Evolutionary conservation across 1,140 invertebrate species (phyloP).

Genomic region (Neoseiulus cucumeris): DNA sequence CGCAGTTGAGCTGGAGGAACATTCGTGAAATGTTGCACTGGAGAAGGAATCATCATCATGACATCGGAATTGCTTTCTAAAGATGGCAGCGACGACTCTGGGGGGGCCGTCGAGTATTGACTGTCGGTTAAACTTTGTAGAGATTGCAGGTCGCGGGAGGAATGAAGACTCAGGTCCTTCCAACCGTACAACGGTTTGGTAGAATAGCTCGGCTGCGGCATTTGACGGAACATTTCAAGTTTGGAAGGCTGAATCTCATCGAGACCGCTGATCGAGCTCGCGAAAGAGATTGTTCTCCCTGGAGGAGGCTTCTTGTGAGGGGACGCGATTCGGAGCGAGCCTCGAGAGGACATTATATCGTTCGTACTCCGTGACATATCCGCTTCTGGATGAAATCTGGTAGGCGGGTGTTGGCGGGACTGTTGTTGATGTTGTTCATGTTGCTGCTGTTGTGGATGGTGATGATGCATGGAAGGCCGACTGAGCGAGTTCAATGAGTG

Average conservation of each 20-base stretch:
- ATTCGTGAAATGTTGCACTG: constrained; percentile 5
- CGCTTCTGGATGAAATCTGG: no score
- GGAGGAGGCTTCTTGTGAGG: neutral
- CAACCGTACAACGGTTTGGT: neutral
- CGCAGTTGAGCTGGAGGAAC: neutral
- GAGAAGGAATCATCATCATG: neutral
- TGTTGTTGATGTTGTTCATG: no score
- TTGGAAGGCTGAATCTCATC: constrained; percentile 5
- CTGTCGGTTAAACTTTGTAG: neutral
- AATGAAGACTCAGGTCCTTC: neutral
- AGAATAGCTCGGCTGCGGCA: constrained; percentile 1
- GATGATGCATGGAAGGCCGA: neutral
- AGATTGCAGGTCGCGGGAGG: neutral
- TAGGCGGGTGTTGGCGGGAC: no score
- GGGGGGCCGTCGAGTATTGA: neutral
- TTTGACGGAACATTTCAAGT: neutral
- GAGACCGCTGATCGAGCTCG: neutral
- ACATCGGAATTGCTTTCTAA: constrained; percentile 5
- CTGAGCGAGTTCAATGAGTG: neutral
- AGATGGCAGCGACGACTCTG: neutral
- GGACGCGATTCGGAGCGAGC: no score
- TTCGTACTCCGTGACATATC: no score
- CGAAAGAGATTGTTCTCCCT: neutral
- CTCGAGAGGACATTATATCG: no score
- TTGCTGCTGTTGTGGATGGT: no score